Evolutionary conservation across 2,888 invertebrate genomes (phyloP).

Genomic region (Plagodis dolabraria): DNA sequence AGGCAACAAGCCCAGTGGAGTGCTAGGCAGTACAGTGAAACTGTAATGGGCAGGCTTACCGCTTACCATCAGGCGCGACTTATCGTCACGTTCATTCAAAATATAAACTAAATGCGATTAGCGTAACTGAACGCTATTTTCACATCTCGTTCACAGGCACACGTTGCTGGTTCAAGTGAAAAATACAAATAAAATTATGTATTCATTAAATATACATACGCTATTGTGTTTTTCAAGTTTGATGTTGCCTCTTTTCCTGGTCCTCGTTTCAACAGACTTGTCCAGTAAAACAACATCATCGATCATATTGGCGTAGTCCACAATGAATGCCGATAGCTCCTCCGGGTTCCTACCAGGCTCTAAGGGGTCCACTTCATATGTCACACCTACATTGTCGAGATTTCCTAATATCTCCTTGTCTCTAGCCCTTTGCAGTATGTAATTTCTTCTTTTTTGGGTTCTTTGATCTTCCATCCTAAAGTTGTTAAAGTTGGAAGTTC

Average conservation of each 20-base stretch:
- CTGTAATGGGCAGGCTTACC: no score
- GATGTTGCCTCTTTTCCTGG: constrained; percentile 70
- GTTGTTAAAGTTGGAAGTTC: constrained; percentile 55
- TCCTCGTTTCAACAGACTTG: constrained; percentile 73
- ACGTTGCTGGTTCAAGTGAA: no score
- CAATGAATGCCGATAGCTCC: constrained; percentile 66
- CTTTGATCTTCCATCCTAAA: constrained; percentile 64
- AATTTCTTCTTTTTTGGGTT: constrained; percentile 65
- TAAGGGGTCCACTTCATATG: constrained; percentile 50
- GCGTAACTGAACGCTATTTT: no score
- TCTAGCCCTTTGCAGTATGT: constrained; percentile 55
- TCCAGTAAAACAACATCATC: constrained; percentile 73
- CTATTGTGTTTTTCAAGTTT: constrained; percentile 57
- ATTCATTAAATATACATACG: constrained; percentile 14
- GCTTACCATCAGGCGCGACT: no score
- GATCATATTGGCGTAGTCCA: constrained; percentile 76
- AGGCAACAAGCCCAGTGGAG: no score
- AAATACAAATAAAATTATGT: no score
- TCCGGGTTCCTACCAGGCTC: constrained; percentile 56
- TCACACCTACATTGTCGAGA: constrained; percentile 49
- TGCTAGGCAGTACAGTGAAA: no score
- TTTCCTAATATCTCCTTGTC: constrained; percentile 55
- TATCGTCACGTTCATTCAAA: no score
- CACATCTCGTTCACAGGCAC: no score
- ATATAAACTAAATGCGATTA: no score